These are phyloP conservation scores for Ambastaia sidthimunki DNA, from an alignment of 2,797 vertebrate species.

Conservation along the genomic window DNA sequence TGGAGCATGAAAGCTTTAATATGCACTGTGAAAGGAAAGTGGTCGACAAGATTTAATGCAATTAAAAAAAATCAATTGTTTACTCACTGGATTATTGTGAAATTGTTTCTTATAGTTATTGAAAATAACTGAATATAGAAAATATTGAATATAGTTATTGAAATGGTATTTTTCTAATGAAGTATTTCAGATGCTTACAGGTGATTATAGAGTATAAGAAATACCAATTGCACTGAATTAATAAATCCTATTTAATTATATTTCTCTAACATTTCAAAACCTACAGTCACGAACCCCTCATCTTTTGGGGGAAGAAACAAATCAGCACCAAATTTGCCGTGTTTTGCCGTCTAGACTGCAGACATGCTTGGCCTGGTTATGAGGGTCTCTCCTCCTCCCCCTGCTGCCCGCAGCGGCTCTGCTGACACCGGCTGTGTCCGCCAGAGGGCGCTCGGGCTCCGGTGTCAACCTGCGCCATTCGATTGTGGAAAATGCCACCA, in stretches of 20 bases:
- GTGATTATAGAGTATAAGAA: not conserved
- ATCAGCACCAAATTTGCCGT: not conserved
- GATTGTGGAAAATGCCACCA: conserved; percentile 97
- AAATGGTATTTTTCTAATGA: too few relatives aligned
- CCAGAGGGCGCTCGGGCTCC: conserved; percentile 91
- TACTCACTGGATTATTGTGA: not conserved
- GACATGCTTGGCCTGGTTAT: not conserved
- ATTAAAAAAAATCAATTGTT: not conserved
- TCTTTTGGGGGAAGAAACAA: not conserved
- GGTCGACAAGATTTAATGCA: not conserved
- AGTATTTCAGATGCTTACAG: not conserved
- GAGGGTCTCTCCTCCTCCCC: conserved; percentile 33
- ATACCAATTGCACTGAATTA: not conserved
- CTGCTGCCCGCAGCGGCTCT: conserved; percentile 47
- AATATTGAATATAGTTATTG: too few relatives aligned
- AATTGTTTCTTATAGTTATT: not conserved
- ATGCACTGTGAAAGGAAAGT: not conserved
- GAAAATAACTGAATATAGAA: too few relatives aligned
- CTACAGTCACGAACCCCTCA: not conserved
- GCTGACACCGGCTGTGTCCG: conserved; percentile 74
- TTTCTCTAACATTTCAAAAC: not conserved
- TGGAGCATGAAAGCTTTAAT: conserved; percentile 18
- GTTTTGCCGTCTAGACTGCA: conserved; percentile 18
- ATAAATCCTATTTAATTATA: not conserved
- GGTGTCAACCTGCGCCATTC: conserved; percentile 92